Conservation (phyloP, 1,140 invertebrate species). For the Drosophila equinoxialis region DNA sequence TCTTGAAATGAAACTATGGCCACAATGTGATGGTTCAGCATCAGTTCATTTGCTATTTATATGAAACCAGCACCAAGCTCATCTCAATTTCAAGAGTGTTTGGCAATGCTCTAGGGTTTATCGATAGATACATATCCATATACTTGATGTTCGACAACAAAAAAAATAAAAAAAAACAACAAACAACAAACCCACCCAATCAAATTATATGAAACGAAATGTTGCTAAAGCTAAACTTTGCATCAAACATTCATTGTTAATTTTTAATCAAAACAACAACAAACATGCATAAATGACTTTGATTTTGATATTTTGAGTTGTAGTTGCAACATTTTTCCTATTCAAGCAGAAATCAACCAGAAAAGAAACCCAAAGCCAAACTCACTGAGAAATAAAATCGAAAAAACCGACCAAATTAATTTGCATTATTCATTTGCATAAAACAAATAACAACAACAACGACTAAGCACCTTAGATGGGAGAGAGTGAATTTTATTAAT, state of each 20-base stretch:
- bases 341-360: conserved; percentile 22
- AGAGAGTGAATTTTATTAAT: conserved; percentile 13
- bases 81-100: conserved; percentile 5
- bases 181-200: neutral
- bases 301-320: neutral
- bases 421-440: conserved; percentile 66
- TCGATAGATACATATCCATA: neutral
- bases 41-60: conserved; percentile 11
- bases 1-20: conserved; percentile 8
- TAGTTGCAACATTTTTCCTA: conserved; percentile 12
- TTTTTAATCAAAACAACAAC: conserved; percentile 11
- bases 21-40: neutral
- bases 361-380: conserved; percentile 25
- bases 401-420: conserved; percentile 37
- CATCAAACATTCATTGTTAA: conserved; percentile 8
- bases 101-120: conserved; percentile 1
- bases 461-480: conserved; percentile 28
- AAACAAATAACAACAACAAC: conserved; percentile 14
- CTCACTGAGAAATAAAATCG: conserved; percentile 44
- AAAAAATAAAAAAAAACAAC: neutral
- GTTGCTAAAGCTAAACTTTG: conserved; percentile 23
- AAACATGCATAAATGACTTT: conserved; percentile 8
- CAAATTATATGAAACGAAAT: conserved; percentile 32
- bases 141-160: neutral
- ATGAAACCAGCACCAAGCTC: neutral